Evolutionary conservation across 2,888 invertebrate genomes (phyloP), one percentile per base, ranked within the genome.

Genomic region (Cheilosia urbana): DNA sequence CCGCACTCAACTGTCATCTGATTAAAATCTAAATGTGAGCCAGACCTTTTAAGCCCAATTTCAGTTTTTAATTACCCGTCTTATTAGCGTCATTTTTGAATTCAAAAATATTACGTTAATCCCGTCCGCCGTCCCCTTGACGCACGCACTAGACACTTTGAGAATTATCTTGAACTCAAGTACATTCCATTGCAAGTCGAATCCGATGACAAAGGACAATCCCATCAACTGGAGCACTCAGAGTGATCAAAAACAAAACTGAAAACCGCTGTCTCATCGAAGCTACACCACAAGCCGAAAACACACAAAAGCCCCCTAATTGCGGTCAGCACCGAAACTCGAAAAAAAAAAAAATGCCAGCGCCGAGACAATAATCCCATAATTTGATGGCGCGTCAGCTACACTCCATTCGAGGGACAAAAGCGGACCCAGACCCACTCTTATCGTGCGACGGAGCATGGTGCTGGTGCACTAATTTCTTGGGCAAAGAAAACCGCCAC

Each of bases 321-420:
- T 85, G 76, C 68, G 71, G 42, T 40, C 75, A 55, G 34, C 13
- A n/a, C 51, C 57, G 34, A 15, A 27, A 60, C 19, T 6, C 79
- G 11, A 37, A 37, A 37, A 42, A 75, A 80, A 3, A 37, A 37
- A 37, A 42, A 75, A 80, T 76, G 51, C 76, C 69, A 81, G 55
- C 60, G 66, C 58, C 81, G n/a, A 81, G 76, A 85, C 72, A 85
- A 85, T 85, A 85, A 81, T 81, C 85, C 85, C 76, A 81, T 85
- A 81, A 85, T 85, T 81, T 81, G 85, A 85, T 62, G 66, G 65
- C 76, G 58, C 75, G 75, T 72, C 77, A 72, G 72, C 60, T 72
- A 66, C 72, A 85, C 69, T 60, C 75, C 71, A 63, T 30, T 47
- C 15, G 24, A 58, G 24, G 21, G 55, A 13, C 47, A 11, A n/a